Base-by-base conservation (phyloP, 37 sponge, comb jelly and placozoan genomes). In the Tethya wilhelma region DNA sequence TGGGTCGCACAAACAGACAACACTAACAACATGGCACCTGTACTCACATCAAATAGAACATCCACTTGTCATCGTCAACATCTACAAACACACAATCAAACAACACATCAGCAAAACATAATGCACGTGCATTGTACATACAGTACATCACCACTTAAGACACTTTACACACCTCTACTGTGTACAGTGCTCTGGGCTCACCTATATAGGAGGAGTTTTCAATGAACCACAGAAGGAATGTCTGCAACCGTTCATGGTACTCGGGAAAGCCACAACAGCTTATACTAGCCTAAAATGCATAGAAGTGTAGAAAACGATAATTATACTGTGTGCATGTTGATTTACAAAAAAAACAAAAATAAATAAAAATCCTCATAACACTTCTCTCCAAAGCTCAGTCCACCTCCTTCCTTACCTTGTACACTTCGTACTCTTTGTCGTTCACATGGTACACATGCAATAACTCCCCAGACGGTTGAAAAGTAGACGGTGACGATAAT, bases 171-270 rank as follows among this genome's bases (percentile, higher is more conserved):
- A 67, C 8, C 31, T 7, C 39, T 36, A 67, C 2, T 31, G 9
- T 67, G 5, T 36, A 32, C 6, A 31, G 67, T 67, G 17, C 32
- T 36, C 20, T 9, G 39, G 19, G 33, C 87, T 71, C 37, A 91
- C 94, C 97, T 38, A 94, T 94, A 71, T 80, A 97, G 3, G 92
- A 90, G 23, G 95, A 84, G 31, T 90, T 93, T 63, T 97, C 97
- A 20, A 97, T 75, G 70, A 86, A 97, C 97, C 97, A 97, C 22
- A 97, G 68, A 0, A 97, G 71, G 64, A 97, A 94, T 0, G 81
- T 81, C 59, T 81, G 87, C 25, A 95, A 82, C 32, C 86, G 49
- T 5, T 60, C 67, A 37, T 91, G 88, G 60, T 87, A 94, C 14
- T 71, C 67, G n/a, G 30, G 57, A 69, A 94, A 89, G 31, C 89